Evolutionary conservation across 2,888 invertebrate species (phyloP), one percentile per base, ranked within the genome.

Genomic region (Vesta saturnalis): DNA sequence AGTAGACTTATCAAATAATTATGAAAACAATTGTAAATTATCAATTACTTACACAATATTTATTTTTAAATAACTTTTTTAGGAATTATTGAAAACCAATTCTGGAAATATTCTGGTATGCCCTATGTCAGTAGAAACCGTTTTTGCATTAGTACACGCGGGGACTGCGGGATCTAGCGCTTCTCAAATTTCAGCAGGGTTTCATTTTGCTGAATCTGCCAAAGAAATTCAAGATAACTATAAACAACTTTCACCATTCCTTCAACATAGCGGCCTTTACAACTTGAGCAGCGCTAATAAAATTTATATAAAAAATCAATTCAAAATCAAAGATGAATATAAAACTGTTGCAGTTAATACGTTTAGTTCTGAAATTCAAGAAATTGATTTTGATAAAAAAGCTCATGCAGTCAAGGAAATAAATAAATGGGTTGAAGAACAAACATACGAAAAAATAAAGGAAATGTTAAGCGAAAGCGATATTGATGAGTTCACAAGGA

Each of bases 331-430:
- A n/a, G 77, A 86, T 0, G 79, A 84, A 15, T 89, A 90, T 71
- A 85, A 87, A 73, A 83, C 85, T 5, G 82, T 89, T 46, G 89
- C 92, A 0, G 77, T 84, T 6, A 85, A 88, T 19, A 83, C 88
- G 43, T 94, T 92, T 78, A 83, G 87, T 58, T 88, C 92, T 1
- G 87, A 85, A 4, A 86, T 90, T 1, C 87, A 90, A 70, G 76
- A 75, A 60, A 60, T 82, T 1, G 74, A 82, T 63, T 80, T 79
- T 56, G 39, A 12, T 23, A 57, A 63, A 18, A 52, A 23, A 6
- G 57, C n/a, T 21, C 8, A 1, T 47, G 76, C 82, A 0, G 78
- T 81, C 0, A 22, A 64, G 2, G 66, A 30, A 0, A 83, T 83
- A 10, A 83, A 83, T 69, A 57, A 75, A 35, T 83, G 83, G 83